Evolutionary conservation across 1,140 invertebrate species (phyloP), one percentile per base, ranked within the genome.

Genomic region (Zaprionus nigranus): DNA sequence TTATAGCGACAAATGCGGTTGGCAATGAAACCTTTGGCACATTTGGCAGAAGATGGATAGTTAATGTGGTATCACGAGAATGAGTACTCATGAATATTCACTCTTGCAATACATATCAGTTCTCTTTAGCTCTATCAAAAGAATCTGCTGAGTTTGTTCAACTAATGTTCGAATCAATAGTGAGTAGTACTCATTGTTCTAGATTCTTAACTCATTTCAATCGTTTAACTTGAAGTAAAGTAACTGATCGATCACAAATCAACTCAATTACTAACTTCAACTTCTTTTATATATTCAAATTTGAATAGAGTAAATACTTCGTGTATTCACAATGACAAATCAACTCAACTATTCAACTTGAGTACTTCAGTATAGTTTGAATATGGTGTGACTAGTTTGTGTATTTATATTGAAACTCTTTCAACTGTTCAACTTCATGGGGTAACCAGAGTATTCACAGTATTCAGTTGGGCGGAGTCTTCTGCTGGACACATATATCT

Each of bases 1-100:
- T 71, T 71, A 71, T 71, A 75, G 73, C 24, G 46, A n/a, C 54
- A 54, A 71, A 64, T 75, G 73, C 24, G 73, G 72, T 75, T 57
- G 66, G n/a, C 54, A 56, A 15, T 28, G 46, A 24, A 38, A 54
- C 34, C 62, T 20, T 53, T 49, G n/a, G 28, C 22, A 59, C 20
- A 15, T 56, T 70, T 40, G 63, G 24, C 63, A 57, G 12, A 15
- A 60, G 7, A 17, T 17, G 5, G 26, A 28, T 56, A 56, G 53
- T 11, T 24, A 13, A 51, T 43, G 40, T 6, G 40, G n/a, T 17
- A 43, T 9, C 2, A n/a, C 2, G 1, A 43, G 40, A 51, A 1
- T 22, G 46, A 40, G 38, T 24, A 51, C 11, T 24, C 46, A 51
- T 24, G 11, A 51, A 5, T 51, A 24, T 13, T 51, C 20, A 12